Base-by-base conservation (phyloP, 2,888 invertebrate genomes). In the Lottia scabra region DNA sequence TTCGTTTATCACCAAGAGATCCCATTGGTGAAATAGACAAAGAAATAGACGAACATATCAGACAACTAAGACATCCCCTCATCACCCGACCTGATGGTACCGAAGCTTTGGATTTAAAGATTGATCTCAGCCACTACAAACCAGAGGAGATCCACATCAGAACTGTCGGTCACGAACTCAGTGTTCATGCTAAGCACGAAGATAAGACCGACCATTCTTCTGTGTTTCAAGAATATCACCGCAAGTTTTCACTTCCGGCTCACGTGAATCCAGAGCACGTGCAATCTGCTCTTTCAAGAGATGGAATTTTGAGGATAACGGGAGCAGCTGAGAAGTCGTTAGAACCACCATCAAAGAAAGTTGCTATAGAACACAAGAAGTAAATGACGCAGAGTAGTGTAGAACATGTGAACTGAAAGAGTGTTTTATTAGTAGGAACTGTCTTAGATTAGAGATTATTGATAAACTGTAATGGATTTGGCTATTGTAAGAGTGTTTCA, bases 211-310 rank as follows among this genome's bases (percentile, higher is more conserved):
- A 98, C 91, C 96, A 96, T 88, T 96, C 97, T 91, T 96, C 96
- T 65, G 97, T 98, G 78, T 98, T 97, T 93, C 94, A 98, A 91
- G 98, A 98, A 91, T 98, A 98, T 93, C 98, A 97, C 91, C 93
- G 97, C 83, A 97, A 98, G 91, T 98, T 98, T 92, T 92, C 98
- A 90, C 91, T 98, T 90, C 98, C 98, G 10, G 96, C 97, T 90
- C 97, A 97, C 84, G 97, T 97, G 74, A 97, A 98, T 91, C 97
- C 98, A 0, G 98, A 98, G 91, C 93, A 94, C 80, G 97, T 98
- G 91, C 96, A 95, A 91, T 97, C 97, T 62, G 97, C 97, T 56
- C 92, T 98, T 88, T 97, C 97, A 89, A 96, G 97, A 90, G 97
- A 98, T 89, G 98, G 98, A 66, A 96, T 98, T 48, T 92, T 98